These are phyloP conservation scores for Patiria miniata DNA, from an alignment of 35 echinoderm and acorn worm species.

Conservation along the genomic window DNA sequence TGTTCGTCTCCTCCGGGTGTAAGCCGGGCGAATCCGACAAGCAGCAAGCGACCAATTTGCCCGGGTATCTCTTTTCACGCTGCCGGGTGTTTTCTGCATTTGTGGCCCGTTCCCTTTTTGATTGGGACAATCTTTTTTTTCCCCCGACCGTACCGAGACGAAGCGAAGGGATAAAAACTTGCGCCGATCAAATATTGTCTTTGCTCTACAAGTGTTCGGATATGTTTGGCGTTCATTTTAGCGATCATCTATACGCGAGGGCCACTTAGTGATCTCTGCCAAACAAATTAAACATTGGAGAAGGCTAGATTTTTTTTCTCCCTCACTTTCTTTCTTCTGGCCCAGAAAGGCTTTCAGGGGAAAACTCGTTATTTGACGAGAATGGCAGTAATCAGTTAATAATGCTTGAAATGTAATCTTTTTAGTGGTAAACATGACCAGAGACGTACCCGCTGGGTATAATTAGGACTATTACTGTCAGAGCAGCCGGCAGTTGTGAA, in stretches of 20 bases:
- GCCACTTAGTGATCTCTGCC: slow-evolving; percentile 14
- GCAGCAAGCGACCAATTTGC: slow-evolving; percentile 13
- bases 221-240: slow-evolving; percentile 25
- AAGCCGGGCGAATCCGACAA: not conserved
- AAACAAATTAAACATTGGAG: slow-evolving; percentile 13
- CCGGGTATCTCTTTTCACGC: slow-evolving; percentile 24
- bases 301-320: too few species aligned
- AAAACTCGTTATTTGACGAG: too few species aligned
- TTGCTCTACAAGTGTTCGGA: slow-evolving; percentile 27
- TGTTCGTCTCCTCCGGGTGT: slow-evolving; percentile 17
- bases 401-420: too few species aligned
- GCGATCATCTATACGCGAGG: slow-evolving; percentile 18
- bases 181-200: slow-evolving; percentile 28
- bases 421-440: too few species aligned
- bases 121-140: slow-evolving; percentile 33
- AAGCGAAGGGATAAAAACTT: slow-evolving; percentile 1
- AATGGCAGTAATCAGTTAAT: too few species aligned
- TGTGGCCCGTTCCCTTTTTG: slow-evolving; percentile 11
- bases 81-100: slow-evolving; percentile 9
- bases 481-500: too few species aligned
- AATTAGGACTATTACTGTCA: too few species aligned
- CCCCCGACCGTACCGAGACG: not conserved
- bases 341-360: too few species aligned
- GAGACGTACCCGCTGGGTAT: too few species aligned
- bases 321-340: too few species aligned